Evolutionary conservation across 2,113 vertebrate genomes (phyloP), one percentile per base, ranked within the genome.

Genomic region (Xerus inauris): DNA sequence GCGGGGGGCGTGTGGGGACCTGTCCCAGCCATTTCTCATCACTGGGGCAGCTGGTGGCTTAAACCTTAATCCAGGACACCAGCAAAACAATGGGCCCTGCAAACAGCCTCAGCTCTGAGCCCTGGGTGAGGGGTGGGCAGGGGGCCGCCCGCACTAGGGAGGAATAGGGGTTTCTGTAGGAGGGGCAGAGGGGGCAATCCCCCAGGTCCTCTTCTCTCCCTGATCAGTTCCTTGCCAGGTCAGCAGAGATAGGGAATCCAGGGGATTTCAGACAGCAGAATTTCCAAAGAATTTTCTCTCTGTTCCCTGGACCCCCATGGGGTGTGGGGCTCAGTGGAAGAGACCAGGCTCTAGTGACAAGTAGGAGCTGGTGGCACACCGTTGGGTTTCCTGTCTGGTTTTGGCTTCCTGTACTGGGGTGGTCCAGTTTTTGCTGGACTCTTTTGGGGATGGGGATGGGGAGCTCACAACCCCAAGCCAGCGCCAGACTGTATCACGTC

Each of bases 11-110:
- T 97, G 97, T 5, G 38, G 97, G 95, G 97, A 97, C 97, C 97
- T 98, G 97, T 97, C 97, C 94, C 91, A 97, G 96, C 59, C 91
- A 93, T 93, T 97, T 96, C 97, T 97, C 94, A 5, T 97, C 97
- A 95, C 93, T 91, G 91, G 96, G 97, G 97, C 97, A 98, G 97
- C 97, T 98, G 97, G 95, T 97, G 97, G 97, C 96, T 98, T 98
- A 97, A 97, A 97, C 83, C 96, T 86, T 98, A 98, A 98, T 98
- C 97, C 97, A 57, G 97, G 96, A 94, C 97, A 96, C 94, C 75
- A 72, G 95, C 77, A 65, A 87, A 96, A 97, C 97, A 97, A 97
- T 96, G 89, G 90, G 93, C 73, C 45, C 88, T 87, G 88, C 57
- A 47, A 77, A 96, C 92, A 95, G 79, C 94, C 77, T 96, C 86